Evolutionary conservation across 2,888 invertebrate species (phyloP), one percentile per base, ranked within the genome.

Genomic region (Tachystola acroxantha): DNA sequence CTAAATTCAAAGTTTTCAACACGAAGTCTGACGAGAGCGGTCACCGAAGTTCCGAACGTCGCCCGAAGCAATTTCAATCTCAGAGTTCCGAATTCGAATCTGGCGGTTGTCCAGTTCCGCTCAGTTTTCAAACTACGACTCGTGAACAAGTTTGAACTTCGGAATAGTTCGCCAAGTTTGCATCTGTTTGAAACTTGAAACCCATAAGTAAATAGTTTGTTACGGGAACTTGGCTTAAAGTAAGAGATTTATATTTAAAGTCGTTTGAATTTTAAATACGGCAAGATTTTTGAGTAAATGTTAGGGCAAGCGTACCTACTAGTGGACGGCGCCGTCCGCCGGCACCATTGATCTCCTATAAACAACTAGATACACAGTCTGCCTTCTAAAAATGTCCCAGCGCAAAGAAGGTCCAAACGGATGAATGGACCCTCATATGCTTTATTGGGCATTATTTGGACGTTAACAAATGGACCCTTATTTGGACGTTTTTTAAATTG

Each of bases 41-140:
- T 26, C 37, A 13, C 19, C 37, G 12, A 28, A 28, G 36, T 36
- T 37, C 11, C 19, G 30, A 42, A 37, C 20, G 34, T 36, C 35
- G 16, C 26, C 12, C 19, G 19, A 27, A 27, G 39, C 20, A 39
- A 34, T 42, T 39, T 35, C 40, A 37, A 40, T 40, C 35, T 37
- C 33, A 4, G 16, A 25, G 22, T 42, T 39, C 35, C 27, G 35
- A 40, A 27, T 37, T 37, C 37, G 40, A 43, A 43, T 43, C 43
- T 43, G 43, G 43, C 40, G 33, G 33, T 14, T 35, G 43, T 37
- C 43, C 43, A 43, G 40, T 30, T 11, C 34, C 20, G 28, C 4
- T 16, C 16, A 3, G n/a, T 16, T 34, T 10, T 30, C 31, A 12
- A 32, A 31, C 31, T 16, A 16, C 12, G 19, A 29, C 32, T 24